Base-by-base conservation (phyloP, 1,140 invertebrate species). In the Eriocheir sinensis region DNA sequence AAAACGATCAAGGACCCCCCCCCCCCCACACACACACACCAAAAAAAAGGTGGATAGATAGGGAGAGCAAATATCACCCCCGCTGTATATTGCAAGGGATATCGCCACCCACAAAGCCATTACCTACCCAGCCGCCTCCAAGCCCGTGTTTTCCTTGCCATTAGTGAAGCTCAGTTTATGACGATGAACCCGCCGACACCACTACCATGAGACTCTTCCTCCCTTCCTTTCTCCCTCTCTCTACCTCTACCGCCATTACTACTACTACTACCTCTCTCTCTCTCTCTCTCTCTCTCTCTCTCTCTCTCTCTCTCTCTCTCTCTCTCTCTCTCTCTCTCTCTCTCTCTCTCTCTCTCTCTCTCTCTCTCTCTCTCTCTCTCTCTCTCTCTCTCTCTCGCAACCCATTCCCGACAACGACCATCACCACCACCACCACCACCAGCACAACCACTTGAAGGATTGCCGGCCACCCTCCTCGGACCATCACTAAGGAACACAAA, bases 21-120 rank as follows among this genome's bases (percentile, higher is more conserved):
- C n/a, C n/a, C n/a, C n/a, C n/a, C n/a, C n/a, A n/a, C n/a, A n/a
- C n/a, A n/a, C n/a, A n/a, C n/a, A n/a, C n/a, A n/a, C n/a, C n/a
- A n/a, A n/a, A n/a, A n/a, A n/a, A n/a, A n/a, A n/a, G n/a, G n/a
- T n/a, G n/a, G n/a, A n/a, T 72, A 72, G n/a, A 48, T n/a, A 72
- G n/a, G 21, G 27, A 72, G 21, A n/a, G 60, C 60, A 72, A 72
- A 72, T n/a, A 72, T 72, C 27, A 21, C 60, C n/a, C n/a, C n/a
- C n/a, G 60, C n/a, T n/a, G 60, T 72, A 72, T 72, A 72, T 72
- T 72, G 60, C 60, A 72, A 72, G 27, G 60, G 60, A 72, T 72
- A 72, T 4, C 8, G 60, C 60, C 60, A 72, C 60, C 60, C 60
- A 72, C 60, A 72, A 72, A 72, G 60, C 60, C 27, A 72, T 72